Base-by-base conservation (phyloP, 2,888 invertebrate species). In the Salpingus planirostris region DNA sequence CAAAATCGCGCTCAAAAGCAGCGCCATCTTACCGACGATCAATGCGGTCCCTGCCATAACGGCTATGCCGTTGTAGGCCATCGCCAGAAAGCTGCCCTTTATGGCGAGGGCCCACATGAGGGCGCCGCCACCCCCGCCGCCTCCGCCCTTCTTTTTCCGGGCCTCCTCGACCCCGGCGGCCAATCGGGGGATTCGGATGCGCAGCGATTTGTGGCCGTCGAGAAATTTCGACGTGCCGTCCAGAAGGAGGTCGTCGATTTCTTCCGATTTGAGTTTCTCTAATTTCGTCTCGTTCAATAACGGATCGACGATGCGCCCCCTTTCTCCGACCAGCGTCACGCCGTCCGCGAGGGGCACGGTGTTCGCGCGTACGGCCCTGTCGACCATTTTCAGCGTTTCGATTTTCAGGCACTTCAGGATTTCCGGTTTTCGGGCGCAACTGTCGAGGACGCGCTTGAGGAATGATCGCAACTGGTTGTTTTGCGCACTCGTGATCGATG, bases 11-110 rank as follows among this genome's bases (percentile, higher is more conserved):
- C 83, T 81, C 33, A 88, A 68, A 34, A 87, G 69, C 15, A 89
- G 65, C 14, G 88, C 88, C 58, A 88, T 82, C 68, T 89, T 89
- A 49, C 87, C 85, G 49, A 88, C 78, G 31, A 87, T 70, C 40
- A 88, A 64, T 2, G 88, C 87, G 55, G 85, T 84, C 46, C 86
- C 84, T 11, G 88, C 84, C 46, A 88, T 74, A 10, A 56, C 66
- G 5, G 82, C 82, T 30, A 84, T 78, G 11, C 77, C 78, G 47
- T 83, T 78, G 62, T 80, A 82, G 2, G 81, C 81, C 64, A 83
- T 74, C 11, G 80, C 78, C 11, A 84, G 64, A 54, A 84, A 78
- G 21, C 77, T 76, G 21, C 79, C 78, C 57, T 84, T 84, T 31
- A 83, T 69, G 26, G 80, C 74, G 15, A 82, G 67, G 7, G 78